Evolutionary conservation across 2,888 invertebrate genomes (phyloP).

Genomic region (Anthrax anthrax): DNA sequence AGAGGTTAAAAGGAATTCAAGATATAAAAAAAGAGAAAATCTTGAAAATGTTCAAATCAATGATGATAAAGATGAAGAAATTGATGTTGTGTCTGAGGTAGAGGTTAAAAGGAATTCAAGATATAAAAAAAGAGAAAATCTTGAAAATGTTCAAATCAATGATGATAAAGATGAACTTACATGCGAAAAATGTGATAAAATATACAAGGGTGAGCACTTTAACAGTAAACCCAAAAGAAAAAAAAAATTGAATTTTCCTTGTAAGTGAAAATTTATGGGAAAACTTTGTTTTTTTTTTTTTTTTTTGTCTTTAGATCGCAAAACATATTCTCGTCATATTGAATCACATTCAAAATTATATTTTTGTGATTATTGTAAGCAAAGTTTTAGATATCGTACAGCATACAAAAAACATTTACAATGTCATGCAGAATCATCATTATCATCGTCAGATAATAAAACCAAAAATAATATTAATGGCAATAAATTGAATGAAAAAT

Average conservation of each 20-base stretch:
- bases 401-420: constrained; percentile 6
- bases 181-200: not conserved
- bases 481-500: no score
- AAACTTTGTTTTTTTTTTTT: not conserved
- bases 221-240: no score
- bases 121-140: not conserved
- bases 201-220: not conserved
- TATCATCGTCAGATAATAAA: not conserved
- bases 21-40: not conserved
- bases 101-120: not conserved
- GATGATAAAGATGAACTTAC: not conserved
- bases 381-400: not conserved
- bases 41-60: not conserved
- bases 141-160: not conserved
- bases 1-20: no score
- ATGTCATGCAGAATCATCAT: constrained; percentile 1
- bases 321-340: constrained; percentile 1
- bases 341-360: constrained; percentile 1
- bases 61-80: not conserved
- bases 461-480: not conserved
- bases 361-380: constrained; percentile 2
- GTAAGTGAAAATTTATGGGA: no score
- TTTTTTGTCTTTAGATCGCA: not conserved
- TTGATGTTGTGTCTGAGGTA: no score
- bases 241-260: no score